Evolutionary conservation across 2,113 vertebrate species (phyloP).

Genomic region (Progne subis): DNA sequence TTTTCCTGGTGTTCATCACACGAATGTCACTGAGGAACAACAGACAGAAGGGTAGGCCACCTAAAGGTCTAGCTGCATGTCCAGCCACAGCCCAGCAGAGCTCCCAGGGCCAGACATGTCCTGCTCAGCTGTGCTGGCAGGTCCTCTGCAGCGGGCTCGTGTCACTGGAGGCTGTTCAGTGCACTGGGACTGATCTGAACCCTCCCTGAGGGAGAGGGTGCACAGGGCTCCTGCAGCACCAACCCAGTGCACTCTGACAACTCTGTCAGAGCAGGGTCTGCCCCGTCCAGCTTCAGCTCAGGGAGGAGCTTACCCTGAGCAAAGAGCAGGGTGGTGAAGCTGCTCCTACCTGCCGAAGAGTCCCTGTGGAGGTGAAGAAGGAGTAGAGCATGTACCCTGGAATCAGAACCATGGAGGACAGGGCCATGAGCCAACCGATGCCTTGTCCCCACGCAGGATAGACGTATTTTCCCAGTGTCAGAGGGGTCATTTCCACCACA

Average conservation of each 20-base stretch:
- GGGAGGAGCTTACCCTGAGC: background rate
- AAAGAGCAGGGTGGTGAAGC: background rate
- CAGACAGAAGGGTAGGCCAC: background rate
- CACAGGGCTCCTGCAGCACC: background rate
- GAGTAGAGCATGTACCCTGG: slow-evolving; percentile 85
- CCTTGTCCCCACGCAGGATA: slow-evolving; percentile 88
- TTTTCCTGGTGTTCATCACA: background rate
- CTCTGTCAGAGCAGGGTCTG: background rate
- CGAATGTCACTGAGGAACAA: background rate
- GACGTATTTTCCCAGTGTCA: slow-evolving; percentile 84
- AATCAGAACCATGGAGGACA: slow-evolving; percentile 89
- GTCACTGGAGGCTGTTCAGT: rapidly evolving
- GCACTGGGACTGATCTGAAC: background rate
- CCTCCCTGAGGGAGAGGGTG: background rate
- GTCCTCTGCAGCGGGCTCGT: rapidly evolving
- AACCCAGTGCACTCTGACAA: background rate
- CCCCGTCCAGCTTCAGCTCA: background rate
- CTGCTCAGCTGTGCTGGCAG: background rate
- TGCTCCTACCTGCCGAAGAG: slow-evolving; percentile 70
- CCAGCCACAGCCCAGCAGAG: background rate
- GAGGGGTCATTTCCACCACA: slow-evolving; percentile 88
- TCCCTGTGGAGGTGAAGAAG: slow-evolving; percentile 80
- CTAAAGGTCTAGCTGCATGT: background rate
- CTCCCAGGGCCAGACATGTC: background rate
- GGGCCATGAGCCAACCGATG: slow-evolving; percentile 87